Base-by-base conservation (phyloP, 2,888 invertebrate species). In the Abrostola tripartita region DNA sequence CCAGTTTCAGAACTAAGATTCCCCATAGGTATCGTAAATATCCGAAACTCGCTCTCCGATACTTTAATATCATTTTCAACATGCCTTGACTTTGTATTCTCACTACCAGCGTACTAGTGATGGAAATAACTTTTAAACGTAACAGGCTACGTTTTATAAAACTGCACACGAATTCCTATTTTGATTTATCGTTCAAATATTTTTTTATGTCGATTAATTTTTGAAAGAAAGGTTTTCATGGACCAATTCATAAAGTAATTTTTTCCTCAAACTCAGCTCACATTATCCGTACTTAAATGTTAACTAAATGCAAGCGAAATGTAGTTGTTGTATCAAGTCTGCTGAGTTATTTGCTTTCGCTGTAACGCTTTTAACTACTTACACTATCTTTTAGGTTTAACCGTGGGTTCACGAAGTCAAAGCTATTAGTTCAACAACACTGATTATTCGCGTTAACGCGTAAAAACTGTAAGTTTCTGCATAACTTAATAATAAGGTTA, bases 1-100 rank as follows among this genome's bases (percentile, higher is more conserved):
- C 49, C 58, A 54, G 50, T 77, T 77, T 60, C 61, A 76, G 60
- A 76, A 65, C 68, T 61, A 61, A 73, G 65, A 77, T 73, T 74
- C 68, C 74, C 74, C 78, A 62, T 60, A 62, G 74, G 78, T 62
- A 60, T 65, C 60, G 60, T 77, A 77, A 68, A 68, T 68, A 74
- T 58, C 52, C 59, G 42, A 73, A 73, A 62, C 49, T 52, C 52
- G 9, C 50, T 53, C 42, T 49, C 24, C 37, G 11, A 58, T 68
- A 65, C 64, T 74, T 63, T 60, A 52, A 57, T 62, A 52, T 54
- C 41, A 59, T 65, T 61, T 74, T 54, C 42, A 56, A 57, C 64
- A 44, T 56, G 42, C 53, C 61, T 12, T 65, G 42, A 52, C 24
- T 57, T 12, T 52, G 44, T 47, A 24, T 37, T 12, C 35, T 40